Conservation (phyloP, 2,113 vertebrate species). For the Phasianus colchicus region DNA sequence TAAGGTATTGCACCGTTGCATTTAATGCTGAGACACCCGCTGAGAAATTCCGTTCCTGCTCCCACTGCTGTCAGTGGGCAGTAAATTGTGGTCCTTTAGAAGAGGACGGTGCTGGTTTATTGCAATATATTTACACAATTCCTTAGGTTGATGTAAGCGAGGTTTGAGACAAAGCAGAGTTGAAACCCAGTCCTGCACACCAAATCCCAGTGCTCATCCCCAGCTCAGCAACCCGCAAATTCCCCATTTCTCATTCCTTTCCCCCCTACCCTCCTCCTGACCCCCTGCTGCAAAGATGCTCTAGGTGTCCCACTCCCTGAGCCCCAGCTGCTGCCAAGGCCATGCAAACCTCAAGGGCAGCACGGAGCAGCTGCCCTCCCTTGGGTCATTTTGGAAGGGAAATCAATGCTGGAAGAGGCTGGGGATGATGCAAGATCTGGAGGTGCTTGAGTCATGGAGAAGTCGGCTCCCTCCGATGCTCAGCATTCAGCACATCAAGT, state of each 20-base stretch:
- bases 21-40: not conserved
- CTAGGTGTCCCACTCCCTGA: not conserved
- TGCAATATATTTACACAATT: not conserved
- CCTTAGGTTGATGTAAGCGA: not conserved
- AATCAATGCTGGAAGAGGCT: not conserved
- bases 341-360: not conserved
- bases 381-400: not conserved
- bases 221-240: not conserved
- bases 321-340: not conserved
- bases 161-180: not conserved
- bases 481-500: not conserved
- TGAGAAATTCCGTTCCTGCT: not conserved
- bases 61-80: not conserved
- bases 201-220: not conserved
- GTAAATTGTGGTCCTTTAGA: not conserved
- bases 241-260: not conserved
- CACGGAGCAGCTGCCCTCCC: not conserved
- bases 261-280: not conserved
- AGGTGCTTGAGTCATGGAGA: not conserved
- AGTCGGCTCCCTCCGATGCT: not conserved
- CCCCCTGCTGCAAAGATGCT: not conserved
- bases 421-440: not conserved
- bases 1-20: rapidly evolving
- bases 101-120: not conserved
- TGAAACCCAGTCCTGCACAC: not conserved